These are phyloP conservation scores for Grammomys surdaster DNA, from an alignment of 2,113 vertebrate genomes.

Conservation along the genomic window DNA sequence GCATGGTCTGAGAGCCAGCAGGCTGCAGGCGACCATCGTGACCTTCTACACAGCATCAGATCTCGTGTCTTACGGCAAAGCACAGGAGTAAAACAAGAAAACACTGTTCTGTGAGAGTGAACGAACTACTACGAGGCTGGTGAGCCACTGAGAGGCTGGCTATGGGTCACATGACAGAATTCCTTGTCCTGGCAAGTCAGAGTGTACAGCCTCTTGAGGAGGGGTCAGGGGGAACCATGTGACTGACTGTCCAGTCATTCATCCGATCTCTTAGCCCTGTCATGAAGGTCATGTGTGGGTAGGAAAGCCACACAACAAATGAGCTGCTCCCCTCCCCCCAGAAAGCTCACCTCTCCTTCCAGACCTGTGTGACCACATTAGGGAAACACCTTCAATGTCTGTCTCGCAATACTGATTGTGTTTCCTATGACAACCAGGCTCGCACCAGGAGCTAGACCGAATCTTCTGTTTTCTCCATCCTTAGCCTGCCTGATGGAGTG, in stretches of 20 bases:
- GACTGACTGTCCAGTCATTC: not conserved
- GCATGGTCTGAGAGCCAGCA: not conserved
- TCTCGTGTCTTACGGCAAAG: not conserved
- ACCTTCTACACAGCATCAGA: too few species aligned
- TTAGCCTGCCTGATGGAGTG: not conserved
- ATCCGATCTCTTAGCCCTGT: rapidly evolving
- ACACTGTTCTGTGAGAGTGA: rapidly evolving
- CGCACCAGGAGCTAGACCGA: not conserved
- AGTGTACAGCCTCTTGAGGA: not conserved
- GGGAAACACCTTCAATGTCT: not conserved
- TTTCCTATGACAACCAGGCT: not conserved
- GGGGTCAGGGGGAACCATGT: rapidly evolving
- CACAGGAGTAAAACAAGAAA: not conserved
- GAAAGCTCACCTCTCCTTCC: not conserved
- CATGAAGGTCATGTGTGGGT: not conserved
- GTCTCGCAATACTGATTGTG: not conserved
- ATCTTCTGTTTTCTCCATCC: not conserved
- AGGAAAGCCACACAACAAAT: rapidly evolving
- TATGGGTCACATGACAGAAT: not conserved
- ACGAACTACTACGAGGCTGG: not conserved
- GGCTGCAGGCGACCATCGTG: not conserved
- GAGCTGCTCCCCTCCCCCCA: not conserved
- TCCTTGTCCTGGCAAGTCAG: not conserved
- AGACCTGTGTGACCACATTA: rapidly evolving
- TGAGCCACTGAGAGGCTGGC: not conserved